Conservation (phyloP, 2,797 vertebrate species). For the Clarias laeviceps region DNA sequence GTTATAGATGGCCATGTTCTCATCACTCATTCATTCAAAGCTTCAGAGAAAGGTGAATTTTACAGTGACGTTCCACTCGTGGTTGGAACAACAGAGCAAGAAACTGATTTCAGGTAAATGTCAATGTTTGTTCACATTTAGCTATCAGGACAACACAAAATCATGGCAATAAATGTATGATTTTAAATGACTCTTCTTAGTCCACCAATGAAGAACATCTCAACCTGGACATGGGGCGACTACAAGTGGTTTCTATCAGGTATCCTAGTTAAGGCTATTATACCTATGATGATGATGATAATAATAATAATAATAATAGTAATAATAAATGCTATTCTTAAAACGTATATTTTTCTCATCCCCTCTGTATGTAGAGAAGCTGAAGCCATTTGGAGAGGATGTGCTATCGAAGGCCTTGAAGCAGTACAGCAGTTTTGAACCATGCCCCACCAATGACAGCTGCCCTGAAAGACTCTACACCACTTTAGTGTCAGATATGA, state of each 20-base stretch:
- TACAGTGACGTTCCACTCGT: slow-evolving; percentile 75
- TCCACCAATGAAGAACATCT: slow-evolving; percentile 71
- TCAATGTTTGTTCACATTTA: neutral
- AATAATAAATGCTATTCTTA: neutral
- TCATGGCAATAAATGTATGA: neutral
- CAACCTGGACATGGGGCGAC: slow-evolving; percentile 74
- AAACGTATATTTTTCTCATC: neutral
- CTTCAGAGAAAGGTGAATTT: slow-evolving; percentile 66
- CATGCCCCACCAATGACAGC: slow-evolving; percentile 67
- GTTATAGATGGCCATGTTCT: slow-evolving; percentile 78
- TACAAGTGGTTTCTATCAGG: slow-evolving; percentile 76
- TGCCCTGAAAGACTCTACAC: slow-evolving; percentile 76
- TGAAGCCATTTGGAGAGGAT: slow-evolving; percentile 66
- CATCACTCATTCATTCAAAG: slow-evolving; percentile 65
- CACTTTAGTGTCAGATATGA: slow-evolving; percentile 79
- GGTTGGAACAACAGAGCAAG: slow-evolving; percentile 76
- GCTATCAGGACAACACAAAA: neutral
- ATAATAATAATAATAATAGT: too few species aligned
- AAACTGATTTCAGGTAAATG: slow-evolving; percentile 72
- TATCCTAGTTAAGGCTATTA: slow-evolving; percentile 47
- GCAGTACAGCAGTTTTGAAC: slow-evolving; percentile 64
- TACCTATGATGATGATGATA: neutral
- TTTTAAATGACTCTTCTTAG: slow-evolving; percentile 59
- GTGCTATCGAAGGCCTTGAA: slow-evolving; percentile 63
- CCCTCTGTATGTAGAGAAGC: slow-evolving; percentile 64